Evolutionary conservation across 2,113 vertebrate species (phyloP).

Genomic region (Perca fluviatilis): DNA sequence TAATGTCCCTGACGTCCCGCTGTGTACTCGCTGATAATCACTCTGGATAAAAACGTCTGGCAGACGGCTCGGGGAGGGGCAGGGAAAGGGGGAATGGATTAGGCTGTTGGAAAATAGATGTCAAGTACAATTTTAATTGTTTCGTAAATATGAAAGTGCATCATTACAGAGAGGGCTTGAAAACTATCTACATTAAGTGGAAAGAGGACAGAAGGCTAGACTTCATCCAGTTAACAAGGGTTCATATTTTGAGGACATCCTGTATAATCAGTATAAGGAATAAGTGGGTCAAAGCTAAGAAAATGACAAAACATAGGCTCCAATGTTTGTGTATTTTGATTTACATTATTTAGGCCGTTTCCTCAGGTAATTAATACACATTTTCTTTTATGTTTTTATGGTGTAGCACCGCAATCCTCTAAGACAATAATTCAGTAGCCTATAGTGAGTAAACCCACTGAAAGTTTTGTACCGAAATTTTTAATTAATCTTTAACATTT

Average conservation of each 20-base stretch:
- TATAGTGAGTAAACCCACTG: not conserved
- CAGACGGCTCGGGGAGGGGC: constrained; percentile 13
- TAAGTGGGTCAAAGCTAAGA: not conserved
- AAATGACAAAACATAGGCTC: not conserved
- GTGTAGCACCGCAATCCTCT: not conserved
- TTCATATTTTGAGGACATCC: not conserved
- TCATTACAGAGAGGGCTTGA: not conserved
- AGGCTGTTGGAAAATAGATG: not conserved
- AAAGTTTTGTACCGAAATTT: not conserved
- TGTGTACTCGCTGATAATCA: constrained; percentile 5
- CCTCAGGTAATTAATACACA: not conserved
- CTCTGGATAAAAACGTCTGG: constrained; percentile 36
- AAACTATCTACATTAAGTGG: not conserved
- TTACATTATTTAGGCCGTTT: not conserved
- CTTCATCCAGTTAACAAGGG: not conserved
- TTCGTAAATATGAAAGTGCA: not conserved
- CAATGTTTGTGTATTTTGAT: not conserved
- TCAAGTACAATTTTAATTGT: not conserved
- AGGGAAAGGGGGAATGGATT: not conserved
- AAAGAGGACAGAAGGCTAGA: not conserved
- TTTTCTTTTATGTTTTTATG: not conserved
- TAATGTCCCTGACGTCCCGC: constrained; percentile 6
- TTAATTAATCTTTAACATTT: not conserved
- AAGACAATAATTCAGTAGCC: not conserved
- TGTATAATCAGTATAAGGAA: not conserved